A percentile compares a stretch with the other conserved stretches of the same genome.
Conservation (phyloP, 2,113 vertebrate genomes). For the Lampris megalopsis region DNA sequence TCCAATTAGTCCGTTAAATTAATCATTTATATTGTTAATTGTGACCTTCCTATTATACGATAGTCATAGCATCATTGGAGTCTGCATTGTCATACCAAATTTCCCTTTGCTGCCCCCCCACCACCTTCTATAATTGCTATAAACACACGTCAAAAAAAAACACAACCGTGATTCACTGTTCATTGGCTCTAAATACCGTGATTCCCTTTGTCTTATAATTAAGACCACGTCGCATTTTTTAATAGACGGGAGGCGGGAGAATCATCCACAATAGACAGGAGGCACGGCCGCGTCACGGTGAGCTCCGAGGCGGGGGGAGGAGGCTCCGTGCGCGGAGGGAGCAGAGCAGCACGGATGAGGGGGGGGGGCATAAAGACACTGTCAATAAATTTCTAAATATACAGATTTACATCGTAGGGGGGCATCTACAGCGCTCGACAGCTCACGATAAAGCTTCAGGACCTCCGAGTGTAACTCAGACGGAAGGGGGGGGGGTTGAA, state of each 20-base stretch:
- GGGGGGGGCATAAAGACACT: conserved; percentile 26
- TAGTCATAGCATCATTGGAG: conserved; percentile 35
- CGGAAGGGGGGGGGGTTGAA: background rate
- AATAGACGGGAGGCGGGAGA: conserved; percentile 33
- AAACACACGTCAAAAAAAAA: conserved; percentile 11
- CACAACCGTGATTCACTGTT: background rate
- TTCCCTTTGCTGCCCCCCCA: conserved; percentile 37
- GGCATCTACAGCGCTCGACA: conserved; percentile 8
- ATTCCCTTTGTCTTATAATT: conserved; percentile 51
- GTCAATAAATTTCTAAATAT: conserved; percentile 63
- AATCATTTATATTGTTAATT: conserved; percentile 70
- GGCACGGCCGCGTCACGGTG: conserved; percentile 33
- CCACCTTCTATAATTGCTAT: conserved; percentile 17
- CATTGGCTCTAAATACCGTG: background rate
- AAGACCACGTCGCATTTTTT: conserved; percentile 55
- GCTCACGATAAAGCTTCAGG: background rate
- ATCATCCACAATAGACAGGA: conserved; percentile 66
- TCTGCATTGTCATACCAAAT: conserved; percentile 2
- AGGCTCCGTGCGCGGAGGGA: conserved; percentile 48
- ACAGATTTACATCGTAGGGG: conserved; percentile 24
- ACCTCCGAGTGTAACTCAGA: background rate
- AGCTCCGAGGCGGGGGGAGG: conserved; percentile 53
- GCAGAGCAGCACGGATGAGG: conserved; percentile 57
- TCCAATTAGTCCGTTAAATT: conserved; percentile 58
- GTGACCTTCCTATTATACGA: background rate